A percentile compares a stretch with the other conserved stretches of the same genome.
These are phyloP conservation scores for Rhipidura dahli DNA, from an alignment of 2,113 vertebrate genomes.

Conservation along the genomic window DNA sequence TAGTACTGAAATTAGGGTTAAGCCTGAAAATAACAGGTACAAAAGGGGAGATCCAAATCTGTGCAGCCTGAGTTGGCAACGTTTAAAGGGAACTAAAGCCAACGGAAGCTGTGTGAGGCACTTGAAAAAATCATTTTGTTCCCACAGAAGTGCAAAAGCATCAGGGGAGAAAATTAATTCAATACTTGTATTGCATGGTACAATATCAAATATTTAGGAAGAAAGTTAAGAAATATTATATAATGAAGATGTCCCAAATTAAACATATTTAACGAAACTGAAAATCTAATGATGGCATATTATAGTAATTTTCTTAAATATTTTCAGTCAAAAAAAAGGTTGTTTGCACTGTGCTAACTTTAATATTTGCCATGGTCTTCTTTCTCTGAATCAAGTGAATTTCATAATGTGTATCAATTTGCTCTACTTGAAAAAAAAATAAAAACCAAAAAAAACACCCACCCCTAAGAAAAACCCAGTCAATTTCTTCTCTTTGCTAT, in stretches of 20 bases:
- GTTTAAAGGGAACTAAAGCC: slow-evolving; percentile 33
- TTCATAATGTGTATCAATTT: background rate
- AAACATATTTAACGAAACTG: background rate
- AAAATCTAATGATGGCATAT: background rate
- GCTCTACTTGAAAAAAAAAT: background rate
- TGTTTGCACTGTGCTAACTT: background rate
- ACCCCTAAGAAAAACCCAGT: rapidly evolving
- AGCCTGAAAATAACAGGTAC: slow-evolving; percentile 45
- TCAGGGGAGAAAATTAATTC: slow-evolving; percentile 23
- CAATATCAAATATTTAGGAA: background rate
- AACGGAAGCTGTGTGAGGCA: slow-evolving; percentile 41
- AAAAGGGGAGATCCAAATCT: slow-evolving; percentile 20
- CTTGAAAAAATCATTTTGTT: slow-evolving; percentile 52
- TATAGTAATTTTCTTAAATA: background rate
- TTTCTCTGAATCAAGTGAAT: background rate
- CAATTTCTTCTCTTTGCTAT: background rate
- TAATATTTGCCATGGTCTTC: background rate
- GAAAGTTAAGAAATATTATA: background rate
- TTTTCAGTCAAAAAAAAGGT: background rate
- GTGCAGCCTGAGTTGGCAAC: slow-evolving; percentile 29
- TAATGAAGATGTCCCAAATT: background rate
- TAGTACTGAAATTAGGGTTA: slow-evolving; percentile 15
- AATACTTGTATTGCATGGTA: background rate
- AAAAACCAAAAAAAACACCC: background rate
- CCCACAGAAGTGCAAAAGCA: slow-evolving; percentile 29